These are phyloP conservation scores for Sturnus vulgaris DNA, from an alignment of 2,113 vertebrate species.

Conservation along the genomic window DNA sequence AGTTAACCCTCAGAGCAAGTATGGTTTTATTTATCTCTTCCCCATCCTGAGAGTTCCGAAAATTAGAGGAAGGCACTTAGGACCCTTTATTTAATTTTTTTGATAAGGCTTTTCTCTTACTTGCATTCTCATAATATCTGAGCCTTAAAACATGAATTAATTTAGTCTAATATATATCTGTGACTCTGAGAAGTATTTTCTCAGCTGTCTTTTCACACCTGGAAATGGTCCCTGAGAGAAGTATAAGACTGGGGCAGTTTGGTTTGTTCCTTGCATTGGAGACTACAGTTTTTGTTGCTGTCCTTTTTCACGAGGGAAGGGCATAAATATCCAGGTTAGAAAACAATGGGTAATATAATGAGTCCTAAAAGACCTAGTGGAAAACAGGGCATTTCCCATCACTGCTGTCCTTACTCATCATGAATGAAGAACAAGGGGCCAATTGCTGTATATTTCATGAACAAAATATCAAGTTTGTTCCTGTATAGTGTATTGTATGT, in stretches of 20 bases:
- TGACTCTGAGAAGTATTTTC: background rate
- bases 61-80: slow-evolving; percentile 17
- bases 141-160: background rate
- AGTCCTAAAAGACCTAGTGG: background rate
- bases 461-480: slow-evolving; percentile 7
- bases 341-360: background rate
- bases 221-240: background rate
- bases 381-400: background rate
- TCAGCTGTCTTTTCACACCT: background rate
- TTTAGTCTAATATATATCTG: background rate
- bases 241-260: background rate
- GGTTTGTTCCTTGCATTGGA: background rate
- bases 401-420: background rate
- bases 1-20: slow-evolving; percentile 47
- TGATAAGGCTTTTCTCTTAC: background rate
- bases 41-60: background rate
- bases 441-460: slow-evolving; percentile 33
- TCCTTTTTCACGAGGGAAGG: background rate
- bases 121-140: background rate
- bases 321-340: background rate
- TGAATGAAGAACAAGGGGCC: background rate
- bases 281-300: background rate
- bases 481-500: background rate
- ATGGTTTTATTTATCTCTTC: slow-evolving; percentile 45
- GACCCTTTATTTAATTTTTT: slow-evolving; percentile 5